Conservation (phyloP, 2,113 vertebrate genomes). For the Pseudorhombus dupliciocellatus region DNA sequence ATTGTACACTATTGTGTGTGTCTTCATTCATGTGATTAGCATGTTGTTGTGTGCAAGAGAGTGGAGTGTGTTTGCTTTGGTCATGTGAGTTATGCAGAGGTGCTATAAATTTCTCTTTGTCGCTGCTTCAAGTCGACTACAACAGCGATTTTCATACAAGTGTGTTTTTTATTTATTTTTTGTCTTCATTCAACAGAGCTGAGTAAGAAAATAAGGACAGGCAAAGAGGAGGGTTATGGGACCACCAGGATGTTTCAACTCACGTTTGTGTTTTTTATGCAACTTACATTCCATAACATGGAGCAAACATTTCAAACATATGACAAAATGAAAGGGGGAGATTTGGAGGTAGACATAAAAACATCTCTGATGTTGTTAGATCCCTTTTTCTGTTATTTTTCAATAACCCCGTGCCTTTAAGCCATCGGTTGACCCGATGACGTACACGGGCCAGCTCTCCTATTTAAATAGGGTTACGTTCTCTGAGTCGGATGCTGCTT, state of each 20-base stretch:
- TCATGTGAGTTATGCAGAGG: constrained; percentile 15
- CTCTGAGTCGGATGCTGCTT: too few species aligned
- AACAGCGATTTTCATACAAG: neutral
- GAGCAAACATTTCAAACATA: neutral
- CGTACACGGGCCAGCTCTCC: too few species aligned
- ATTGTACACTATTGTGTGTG: constrained; percentile 19
- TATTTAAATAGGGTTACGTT: too few species aligned
- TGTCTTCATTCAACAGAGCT: neutral
- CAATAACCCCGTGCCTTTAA: too few species aligned
- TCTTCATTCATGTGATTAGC: constrained; percentile 44
- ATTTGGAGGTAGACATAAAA: neutral
- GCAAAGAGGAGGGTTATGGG: too few species aligned
- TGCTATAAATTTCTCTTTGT: constrained; percentile 13
- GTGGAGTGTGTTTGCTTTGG: constrained; percentile 11
- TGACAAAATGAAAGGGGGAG: neutral
- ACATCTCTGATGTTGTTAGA: too few species aligned
- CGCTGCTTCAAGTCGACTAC: constrained; percentile 7
- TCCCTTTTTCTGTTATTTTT: too few species aligned
- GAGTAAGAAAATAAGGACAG: neutral
- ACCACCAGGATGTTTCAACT: too few species aligned
- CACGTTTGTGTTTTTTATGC: too few species aligned
- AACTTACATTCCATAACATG: neutral
- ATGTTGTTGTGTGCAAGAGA: constrained; percentile 12
- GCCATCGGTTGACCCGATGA: too few species aligned
- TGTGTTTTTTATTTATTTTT: neutral